Conservation (phyloP, 2,888 invertebrate species). For the Pachliopta kotzebuea region DNA sequence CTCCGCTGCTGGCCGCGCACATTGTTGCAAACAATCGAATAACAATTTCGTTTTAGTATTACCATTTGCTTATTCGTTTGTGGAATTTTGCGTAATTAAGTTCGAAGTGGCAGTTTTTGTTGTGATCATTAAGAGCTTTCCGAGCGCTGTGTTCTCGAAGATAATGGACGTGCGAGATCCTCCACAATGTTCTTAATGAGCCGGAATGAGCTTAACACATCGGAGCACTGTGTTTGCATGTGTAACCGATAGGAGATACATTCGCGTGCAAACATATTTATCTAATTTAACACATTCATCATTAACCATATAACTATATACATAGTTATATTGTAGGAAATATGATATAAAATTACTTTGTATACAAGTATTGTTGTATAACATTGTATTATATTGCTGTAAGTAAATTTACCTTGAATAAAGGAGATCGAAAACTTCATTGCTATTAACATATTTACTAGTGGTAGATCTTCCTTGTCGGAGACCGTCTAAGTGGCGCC, state of each 20-base stretch:
- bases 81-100: constrained; percentile 75
- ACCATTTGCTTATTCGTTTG: constrained; percentile 51
- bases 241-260: constrained; percentile 9
- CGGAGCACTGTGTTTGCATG: constrained; percentile 7
- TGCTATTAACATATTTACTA: no score
- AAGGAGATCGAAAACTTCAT: background rate
- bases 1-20: constrained; percentile 36
- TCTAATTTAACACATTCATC: background rate
- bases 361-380: background rate
- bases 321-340: background rate
- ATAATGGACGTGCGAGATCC: constrained; percentile 52
- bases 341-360: background rate
- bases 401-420: background rate
- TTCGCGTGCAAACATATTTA: background rate
- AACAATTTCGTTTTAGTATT: constrained; percentile 39
- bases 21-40: constrained; percentile 54
- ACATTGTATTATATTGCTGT: background rate
- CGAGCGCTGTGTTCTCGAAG: constrained; percentile 41
- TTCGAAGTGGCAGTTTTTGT: constrained; percentile 70
- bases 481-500: no score
- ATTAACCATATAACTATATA: background rate
- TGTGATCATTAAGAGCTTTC: constrained; percentile 54
- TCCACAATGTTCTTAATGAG: constrained; percentile 63
- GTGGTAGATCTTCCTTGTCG: no score
- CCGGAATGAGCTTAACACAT: constrained; percentile 40